Conservation (phyloP, 2,888 invertebrate species). For the Drosophila atripex region DNA sequence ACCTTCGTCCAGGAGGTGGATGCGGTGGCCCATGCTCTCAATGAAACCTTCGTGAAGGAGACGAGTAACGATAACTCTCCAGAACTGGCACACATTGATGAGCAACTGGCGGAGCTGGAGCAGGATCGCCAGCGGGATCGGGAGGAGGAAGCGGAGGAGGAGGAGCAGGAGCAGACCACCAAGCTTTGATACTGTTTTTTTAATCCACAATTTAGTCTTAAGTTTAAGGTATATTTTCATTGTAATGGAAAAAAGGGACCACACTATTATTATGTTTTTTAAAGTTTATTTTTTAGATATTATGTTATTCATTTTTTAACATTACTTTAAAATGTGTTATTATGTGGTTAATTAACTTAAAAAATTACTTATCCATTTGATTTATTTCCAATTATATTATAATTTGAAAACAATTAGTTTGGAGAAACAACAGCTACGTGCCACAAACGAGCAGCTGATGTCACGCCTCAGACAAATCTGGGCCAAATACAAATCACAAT, state of each 20-base stretch:
- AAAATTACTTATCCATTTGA: too few species aligned
- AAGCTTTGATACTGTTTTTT: constrained; percentile 66
- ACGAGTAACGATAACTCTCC: constrained; percentile 15
- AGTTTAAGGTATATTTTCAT: constrained; percentile 29
- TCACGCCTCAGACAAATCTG: constrained; percentile 82
- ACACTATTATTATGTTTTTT: neutral
- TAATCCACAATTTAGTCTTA: constrained; percentile 31
- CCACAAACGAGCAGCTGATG: constrained; percentile 83
- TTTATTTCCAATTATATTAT: constrained; percentile 6
- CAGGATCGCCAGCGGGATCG: constrained; percentile 38
- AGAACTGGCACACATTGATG: constrained; percentile 59
- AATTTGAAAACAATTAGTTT: constrained; percentile 58
- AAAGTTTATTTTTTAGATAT: neutral
- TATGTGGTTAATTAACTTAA: too few species aligned
- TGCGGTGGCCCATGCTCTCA: constrained; percentile 62
- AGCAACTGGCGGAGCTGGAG: constrained; percentile 58
- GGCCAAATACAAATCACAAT: constrained; percentile 81
- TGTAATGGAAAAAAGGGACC: neutral
- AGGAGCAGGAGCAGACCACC: constrained; percentile 52
- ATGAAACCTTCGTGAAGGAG: constrained; percentile 69
- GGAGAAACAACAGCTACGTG: constrained; percentile 81
- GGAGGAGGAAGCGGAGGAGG: constrained; percentile 25
- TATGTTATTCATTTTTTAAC: neutral
- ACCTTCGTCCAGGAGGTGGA: constrained; percentile 68
- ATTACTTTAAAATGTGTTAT: neutral